These are phyloP conservation scores for Hormiphora californensis DNA, from an alignment of 37 sponge, comb jelly and placozoan species.

Conservation along the genomic window DNA sequence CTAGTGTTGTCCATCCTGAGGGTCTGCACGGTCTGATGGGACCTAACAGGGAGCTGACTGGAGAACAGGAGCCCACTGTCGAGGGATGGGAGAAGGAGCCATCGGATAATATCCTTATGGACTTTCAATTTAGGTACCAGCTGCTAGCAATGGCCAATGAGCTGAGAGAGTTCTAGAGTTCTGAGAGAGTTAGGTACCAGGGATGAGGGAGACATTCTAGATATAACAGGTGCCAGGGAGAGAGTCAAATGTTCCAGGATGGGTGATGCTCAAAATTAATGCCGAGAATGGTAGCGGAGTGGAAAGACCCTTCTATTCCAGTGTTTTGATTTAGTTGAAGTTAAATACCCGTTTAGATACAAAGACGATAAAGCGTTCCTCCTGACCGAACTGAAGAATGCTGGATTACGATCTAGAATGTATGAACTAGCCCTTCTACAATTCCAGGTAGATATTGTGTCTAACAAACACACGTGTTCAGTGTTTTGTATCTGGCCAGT, in stretches of 20 bases:
- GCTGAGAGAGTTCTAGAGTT: too few relatives aligned
- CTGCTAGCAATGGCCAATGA: not conserved
- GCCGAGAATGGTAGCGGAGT: too few relatives aligned
- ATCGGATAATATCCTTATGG: slow-evolving; percentile 52
- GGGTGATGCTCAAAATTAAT: too few relatives aligned
- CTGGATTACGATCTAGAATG: not conserved
- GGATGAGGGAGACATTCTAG: too few relatives aligned
- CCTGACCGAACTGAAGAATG: not conserved
- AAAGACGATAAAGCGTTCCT: slow-evolving; percentile 29
- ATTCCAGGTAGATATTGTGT: slow-evolving; percentile 50
- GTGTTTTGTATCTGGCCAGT: too few relatives aligned
- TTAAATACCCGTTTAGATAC: too few relatives aligned
- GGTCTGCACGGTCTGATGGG: slow-evolving; percentile 43
- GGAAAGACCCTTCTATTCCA: too few relatives aligned
- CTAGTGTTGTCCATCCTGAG: not conserved
- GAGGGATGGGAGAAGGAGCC: not conserved
- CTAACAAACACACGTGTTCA: too few relatives aligned
- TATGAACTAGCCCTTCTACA: not conserved
- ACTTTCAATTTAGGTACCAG: slow-evolving; percentile 11
- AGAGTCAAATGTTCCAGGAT: too few relatives aligned
- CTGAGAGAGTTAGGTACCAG: too few relatives aligned
- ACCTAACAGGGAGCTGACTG: slow-evolving; percentile 23
- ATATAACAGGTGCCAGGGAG: too few relatives aligned
- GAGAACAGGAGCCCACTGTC: not conserved
- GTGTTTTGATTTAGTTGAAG: too few relatives aligned